Percentiles rank a stretch among this genome's conserved stretches.
phyloP scores from a whole-genome alignment of 2,888 invertebrate species.

The Apodemia hepburni region DNA sequence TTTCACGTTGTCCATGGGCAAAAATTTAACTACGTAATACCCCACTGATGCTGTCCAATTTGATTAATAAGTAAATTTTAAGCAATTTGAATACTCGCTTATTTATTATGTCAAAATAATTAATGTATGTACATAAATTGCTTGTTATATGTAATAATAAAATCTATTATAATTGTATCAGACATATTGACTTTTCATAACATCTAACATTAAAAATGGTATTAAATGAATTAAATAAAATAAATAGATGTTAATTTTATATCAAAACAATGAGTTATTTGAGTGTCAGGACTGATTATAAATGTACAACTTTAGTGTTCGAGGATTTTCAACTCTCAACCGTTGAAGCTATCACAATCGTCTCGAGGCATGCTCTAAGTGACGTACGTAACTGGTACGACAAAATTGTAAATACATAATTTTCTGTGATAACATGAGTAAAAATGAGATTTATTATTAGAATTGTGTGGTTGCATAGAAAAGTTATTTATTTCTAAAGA shows the following conservation, averaged over 20 bases:
- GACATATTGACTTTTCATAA: neutral
- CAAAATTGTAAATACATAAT: conserved; percentile 81
- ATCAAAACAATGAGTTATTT: neutral
- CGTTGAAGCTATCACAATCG: conserved; percentile 56
- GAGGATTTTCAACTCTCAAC: conserved; percentile 37
- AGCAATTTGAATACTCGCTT: conserved; percentile 8
- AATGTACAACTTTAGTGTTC: conserved; percentile 29
- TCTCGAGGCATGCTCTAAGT: conserved; percentile 65
- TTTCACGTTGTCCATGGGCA: neutral
- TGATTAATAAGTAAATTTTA: conserved; percentile 7
- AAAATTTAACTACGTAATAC: conserved; percentile 5
- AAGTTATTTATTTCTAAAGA: conserved; percentile 64
- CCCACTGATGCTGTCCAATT: conserved; percentile 8
- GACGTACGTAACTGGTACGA: conserved; percentile 71
- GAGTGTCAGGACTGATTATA: neutral
- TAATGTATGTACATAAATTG: conserved; percentile 3
- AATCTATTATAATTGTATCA: conserved; percentile 5
- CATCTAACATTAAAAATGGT: neutral
- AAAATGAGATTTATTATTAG: conserved; percentile 73
- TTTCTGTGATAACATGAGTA: conserved; percentile 80
- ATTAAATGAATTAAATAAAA: neutral
- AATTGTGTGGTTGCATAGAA: conserved; percentile 77
- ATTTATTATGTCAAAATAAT: neutral
- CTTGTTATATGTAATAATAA: conserved; percentile 10
- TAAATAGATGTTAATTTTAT: neutral